Evolutionary conservation across 2,113 vertebrate genomes (phyloP).

Genomic region (Meles meles): DNA sequence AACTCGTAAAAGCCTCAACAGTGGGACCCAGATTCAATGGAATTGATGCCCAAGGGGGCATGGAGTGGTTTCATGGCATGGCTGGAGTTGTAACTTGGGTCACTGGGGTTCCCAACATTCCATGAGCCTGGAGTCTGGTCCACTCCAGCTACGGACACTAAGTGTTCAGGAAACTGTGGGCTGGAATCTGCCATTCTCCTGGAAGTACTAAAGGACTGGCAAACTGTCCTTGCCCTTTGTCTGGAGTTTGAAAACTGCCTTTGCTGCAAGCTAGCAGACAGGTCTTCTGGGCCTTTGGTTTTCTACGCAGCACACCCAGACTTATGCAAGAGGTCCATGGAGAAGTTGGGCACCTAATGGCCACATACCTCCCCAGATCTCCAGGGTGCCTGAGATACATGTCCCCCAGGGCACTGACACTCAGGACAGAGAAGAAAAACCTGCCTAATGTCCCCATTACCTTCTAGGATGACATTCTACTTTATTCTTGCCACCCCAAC

Average conservation of each 20-base stretch:
- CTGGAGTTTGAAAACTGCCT: background rate
- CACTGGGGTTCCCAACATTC: background rate
- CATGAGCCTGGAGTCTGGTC: background rate
- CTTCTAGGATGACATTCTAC: background rate
- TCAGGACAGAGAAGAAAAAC: background rate
- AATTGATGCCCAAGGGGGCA: background rate
- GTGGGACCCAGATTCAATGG: background rate
- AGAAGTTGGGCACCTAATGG: background rate
- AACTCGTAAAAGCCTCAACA: background rate
- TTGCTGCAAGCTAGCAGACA: background rate
- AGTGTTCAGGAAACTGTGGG: background rate
- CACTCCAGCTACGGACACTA: rapidly evolving
- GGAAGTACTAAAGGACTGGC: background rate
- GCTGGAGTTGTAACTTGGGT: background rate
- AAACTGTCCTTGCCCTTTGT: background rate
- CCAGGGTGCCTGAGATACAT: background rate
- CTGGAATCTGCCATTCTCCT: background rate
- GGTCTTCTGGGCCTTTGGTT: background rate
- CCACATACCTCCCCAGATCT: background rate
- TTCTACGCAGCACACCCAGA: rapidly evolving
- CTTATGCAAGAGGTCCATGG: rapidly evolving
- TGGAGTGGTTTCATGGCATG: background rate
- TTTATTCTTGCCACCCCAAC: background rate
- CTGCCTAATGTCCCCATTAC: background rate
- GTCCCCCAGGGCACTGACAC: background rate